Conservation (phyloP, 2,113 vertebrate species). For the Macroglossus sobrinus region DNA sequence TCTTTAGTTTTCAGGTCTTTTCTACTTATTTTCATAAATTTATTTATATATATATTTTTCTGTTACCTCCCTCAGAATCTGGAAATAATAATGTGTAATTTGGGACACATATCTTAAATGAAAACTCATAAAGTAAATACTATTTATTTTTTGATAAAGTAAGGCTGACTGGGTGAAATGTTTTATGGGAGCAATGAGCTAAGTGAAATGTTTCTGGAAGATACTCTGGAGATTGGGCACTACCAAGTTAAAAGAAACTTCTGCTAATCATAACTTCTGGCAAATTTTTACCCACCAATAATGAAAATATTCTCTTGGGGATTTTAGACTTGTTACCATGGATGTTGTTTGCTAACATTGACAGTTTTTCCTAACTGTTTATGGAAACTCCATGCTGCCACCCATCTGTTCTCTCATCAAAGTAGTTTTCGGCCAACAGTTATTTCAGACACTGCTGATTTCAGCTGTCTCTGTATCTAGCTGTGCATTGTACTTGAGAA, state of each 20-base stretch:
- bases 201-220: background rate
- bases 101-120: background rate
- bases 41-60: background rate
- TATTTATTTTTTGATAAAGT: background rate
- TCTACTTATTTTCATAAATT: background rate
- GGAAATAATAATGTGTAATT: background rate
- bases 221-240: too few species aligned
- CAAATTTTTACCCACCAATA: background rate
- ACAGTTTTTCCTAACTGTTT: constrained; percentile 17
- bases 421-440: constrained; percentile 18
- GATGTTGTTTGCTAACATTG: constrained; percentile 49
- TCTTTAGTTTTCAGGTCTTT: background rate
- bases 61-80: background rate
- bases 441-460: constrained; percentile 44
- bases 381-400: constrained; percentile 56
- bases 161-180: background rate
- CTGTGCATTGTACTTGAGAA: background rate
- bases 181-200: background rate
- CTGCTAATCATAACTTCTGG: constrained; percentile 31
- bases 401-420: constrained; percentile 58
- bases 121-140: background rate
- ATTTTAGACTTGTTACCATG: constrained; percentile 31
- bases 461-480: background rate
- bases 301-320: constrained; percentile 40
- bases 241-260: background rate